A percentile compares a stretch with the other conserved stretches of the same genome.
Evolutionary conservation across 1,140 invertebrate genomes (phyloP).

Genomic region (Periplaneta americana): DNA sequence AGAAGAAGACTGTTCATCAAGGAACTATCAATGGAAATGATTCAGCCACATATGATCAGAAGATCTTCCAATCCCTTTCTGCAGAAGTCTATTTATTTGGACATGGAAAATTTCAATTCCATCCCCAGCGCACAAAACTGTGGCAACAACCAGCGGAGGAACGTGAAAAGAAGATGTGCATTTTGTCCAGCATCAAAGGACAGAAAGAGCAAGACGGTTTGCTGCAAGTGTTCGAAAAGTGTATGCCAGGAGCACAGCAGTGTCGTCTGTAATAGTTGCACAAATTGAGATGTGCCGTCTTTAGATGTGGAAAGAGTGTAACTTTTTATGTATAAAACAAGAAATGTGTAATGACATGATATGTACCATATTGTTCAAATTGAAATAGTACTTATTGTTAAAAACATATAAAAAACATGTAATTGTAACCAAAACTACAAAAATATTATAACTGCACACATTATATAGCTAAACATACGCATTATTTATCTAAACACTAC

Average conservation of each 20-base stretch:
- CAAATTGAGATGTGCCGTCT: too few relatives aligned
- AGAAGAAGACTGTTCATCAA: conserved; percentile 4
- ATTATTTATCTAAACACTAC: background rate
- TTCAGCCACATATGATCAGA: background rate
- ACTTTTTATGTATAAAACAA: background rate
- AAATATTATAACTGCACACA: background rate
- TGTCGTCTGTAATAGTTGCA: background rate
- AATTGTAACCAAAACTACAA: background rate
- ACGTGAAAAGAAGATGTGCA: conserved; percentile 2
- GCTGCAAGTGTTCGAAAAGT: background rate
- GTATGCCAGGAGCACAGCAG: conserved; percentile 1
- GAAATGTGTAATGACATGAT: background rate
- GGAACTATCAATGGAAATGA: conserved; percentile 2
- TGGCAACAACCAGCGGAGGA: background rate
- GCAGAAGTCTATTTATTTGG: background rate
- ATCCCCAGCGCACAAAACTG: conserved; percentile 46
- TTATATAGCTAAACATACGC: background rate
- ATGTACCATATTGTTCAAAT: background rate
- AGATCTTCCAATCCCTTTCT: background rate
- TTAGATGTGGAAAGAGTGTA: background rate
- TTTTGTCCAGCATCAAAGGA: background rate
- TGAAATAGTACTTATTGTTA: background rate
- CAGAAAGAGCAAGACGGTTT: conserved; percentile 3
- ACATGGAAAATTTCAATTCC: conserved; percentile 5
- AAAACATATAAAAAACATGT: background rate